Base-by-base conservation (phyloP, 1,140 invertebrate species). In the Melanaphis sacchari region DNA sequence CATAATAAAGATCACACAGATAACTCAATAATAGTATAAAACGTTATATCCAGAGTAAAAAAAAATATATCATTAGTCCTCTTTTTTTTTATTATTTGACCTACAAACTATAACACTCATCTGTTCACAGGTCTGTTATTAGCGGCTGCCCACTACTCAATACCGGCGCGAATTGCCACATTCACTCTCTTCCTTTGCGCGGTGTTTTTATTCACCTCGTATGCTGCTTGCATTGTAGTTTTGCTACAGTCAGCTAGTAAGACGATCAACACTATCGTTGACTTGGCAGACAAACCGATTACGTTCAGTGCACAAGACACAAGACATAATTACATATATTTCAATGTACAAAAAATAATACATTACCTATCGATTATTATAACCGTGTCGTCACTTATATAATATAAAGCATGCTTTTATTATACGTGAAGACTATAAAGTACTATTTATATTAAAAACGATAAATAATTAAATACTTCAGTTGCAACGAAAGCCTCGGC, bases 161-260 rank as follows among this genome's bases (percentile, higher is more conserved):
- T 38, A 36, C n/a, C 91, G 0, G 2, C n/a, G 11, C n/a, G 91
- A 31, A 8, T 93, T 6, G 81, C 91, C 21, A 52, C 46, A 0
- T 84, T 82, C 22, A 40, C 38, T 1, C 36, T 93, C 46, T 93
- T 93, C 18, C 15, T 93, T 21, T 49, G 36, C 7, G 46, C 91
- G 5, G n/a, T 85, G 7, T 93, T 93, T 38, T n/a, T 93, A 24
- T 93, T 93, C 36, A 93, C 91, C 6, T 93, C 91, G 24, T 93
- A 93, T 24, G 41, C 81, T 22, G 91, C 91, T n/a, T 85, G 26
- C 49, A 93, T 93, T 5, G 91, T 93, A 8, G 46, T 54, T 31
- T 0, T 93, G 6, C 36, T 93, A 1, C 46, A 93, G 36, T 84
- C 81, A 9, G 15, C 43, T 22, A 93, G 91, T 46, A 21, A 54